phyloP scores from a whole-genome alignment of 2,888 invertebrate genomes.

The Xestobium rufovillosum region DNA sequence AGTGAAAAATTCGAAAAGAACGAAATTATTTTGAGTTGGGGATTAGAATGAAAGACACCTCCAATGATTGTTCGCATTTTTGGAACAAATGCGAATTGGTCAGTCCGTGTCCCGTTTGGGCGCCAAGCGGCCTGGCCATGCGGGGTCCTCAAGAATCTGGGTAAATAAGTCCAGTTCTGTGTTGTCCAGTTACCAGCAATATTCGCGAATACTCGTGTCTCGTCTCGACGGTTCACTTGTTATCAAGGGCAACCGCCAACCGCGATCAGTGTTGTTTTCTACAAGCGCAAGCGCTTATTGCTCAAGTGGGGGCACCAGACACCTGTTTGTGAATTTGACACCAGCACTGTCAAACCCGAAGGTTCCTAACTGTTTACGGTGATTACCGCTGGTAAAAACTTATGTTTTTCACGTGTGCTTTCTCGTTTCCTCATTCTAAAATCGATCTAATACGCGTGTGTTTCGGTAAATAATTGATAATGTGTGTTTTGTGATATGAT shows the following conservation, averaged over 20 bases:
- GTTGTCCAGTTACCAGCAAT: too few relatives aligned
- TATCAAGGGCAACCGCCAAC: conserved; percentile 35
- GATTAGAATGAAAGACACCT: too few relatives aligned
- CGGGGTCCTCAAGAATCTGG: too few relatives aligned
- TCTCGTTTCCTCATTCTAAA: background rate
- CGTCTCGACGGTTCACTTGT: conserved; percentile 33
- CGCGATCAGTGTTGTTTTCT: conserved; percentile 13
- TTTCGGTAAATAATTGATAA: conserved; percentile 18
- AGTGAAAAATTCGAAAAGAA: too few relatives aligned
- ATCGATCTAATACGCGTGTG: conserved; percentile 11
- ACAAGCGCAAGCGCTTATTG: too few relatives aligned
- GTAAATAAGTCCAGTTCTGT: conserved; percentile 31
- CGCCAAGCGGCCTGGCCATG: too few relatives aligned
- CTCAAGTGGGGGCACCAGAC: conserved; percentile 30
- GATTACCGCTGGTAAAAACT: conserved; percentile 26
- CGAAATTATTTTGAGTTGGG: too few relatives aligned
- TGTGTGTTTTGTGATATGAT: conserved; percentile 18
- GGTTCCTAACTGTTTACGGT: conserved; percentile 29
- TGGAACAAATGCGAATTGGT: too few relatives aligned
- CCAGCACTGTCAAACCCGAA: conserved; percentile 31
- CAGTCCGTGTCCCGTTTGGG: too few relatives aligned
- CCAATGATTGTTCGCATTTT: too few relatives aligned
- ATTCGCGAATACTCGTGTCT: too few relatives aligned
- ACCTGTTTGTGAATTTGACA: conserved; percentile 31
- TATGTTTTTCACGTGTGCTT: conserved; percentile 24